phyloP scores from a whole-genome alignment of 2,113 vertebrate genomes.

The Nibea coibor region DNA sequence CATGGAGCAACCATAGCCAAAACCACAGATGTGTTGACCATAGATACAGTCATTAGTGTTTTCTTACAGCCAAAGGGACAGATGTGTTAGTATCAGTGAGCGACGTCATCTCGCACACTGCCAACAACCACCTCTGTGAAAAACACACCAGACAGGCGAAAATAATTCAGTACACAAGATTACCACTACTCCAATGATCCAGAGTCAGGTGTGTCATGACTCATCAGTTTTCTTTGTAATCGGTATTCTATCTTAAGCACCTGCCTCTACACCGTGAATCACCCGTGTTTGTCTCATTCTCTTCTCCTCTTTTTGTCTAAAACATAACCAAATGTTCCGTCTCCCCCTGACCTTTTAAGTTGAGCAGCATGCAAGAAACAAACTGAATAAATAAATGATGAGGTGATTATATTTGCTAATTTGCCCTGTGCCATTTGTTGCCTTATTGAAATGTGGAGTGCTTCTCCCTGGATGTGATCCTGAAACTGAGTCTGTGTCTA shows the following conservation, averaged over 20 bases:
- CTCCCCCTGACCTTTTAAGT: slow-evolving; percentile 69
- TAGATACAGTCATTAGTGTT: slow-evolving; percentile 31
- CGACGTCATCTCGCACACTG: slow-evolving; percentile 10
- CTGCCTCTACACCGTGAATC: slow-evolving; percentile 26
- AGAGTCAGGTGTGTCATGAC: slow-evolving; percentile 13
- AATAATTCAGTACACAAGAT: slow-evolving; percentile 17
- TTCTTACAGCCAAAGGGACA: slow-evolving; percentile 57
- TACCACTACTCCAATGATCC: neutral
- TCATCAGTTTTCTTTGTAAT: slow-evolving; percentile 24
- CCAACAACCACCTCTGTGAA: slow-evolving; percentile 19
- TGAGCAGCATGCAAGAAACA: slow-evolving; percentile 60
- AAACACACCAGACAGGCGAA: slow-evolving; percentile 13
- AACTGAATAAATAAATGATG: slow-evolving; percentile 71
- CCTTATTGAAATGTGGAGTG: slow-evolving; percentile 13
- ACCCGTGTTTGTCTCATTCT: neutral
- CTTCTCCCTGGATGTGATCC: slow-evolving; percentile 17
- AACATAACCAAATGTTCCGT: slow-evolving; percentile 29
- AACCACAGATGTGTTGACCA: slow-evolving; percentile 61
- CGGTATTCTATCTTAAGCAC: slow-evolving; percentile 18
- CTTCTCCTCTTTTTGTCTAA: slow-evolving; percentile 23
- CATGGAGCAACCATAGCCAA: slow-evolving; percentile 16
- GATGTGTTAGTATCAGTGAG: slow-evolving; percentile 43
- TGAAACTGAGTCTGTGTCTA: slow-evolving; percentile 16
- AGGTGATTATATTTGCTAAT: slow-evolving; percentile 70
- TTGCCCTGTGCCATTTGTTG: slow-evolving; percentile 58